Base-by-base conservation (phyloP, 2,888 invertebrate species). In the Strigamia maritima region DNA sequence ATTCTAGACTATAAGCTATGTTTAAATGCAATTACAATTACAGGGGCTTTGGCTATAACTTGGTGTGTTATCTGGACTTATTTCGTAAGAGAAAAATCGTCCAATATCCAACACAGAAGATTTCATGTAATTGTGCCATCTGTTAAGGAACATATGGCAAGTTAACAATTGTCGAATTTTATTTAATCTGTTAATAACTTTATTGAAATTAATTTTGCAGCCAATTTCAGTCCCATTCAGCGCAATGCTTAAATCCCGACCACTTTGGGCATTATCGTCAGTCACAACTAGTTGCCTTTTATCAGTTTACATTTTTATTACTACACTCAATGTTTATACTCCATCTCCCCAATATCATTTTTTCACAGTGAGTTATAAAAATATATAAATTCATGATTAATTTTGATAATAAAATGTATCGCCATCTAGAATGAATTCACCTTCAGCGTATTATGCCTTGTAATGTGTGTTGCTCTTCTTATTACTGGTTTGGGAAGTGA, bases 301-400 rank as follows among this genome's bases (percentile, higher is more conserved):
- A 12, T 70, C 70, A 16, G 28, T 70, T 28, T 70, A 70, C 14
- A 28, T 70, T 70, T 70, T 70, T 28, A 70, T 70, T n/a, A 70
- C 70, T 3, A 70, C 70, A n/a, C n/a, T 70, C 7, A 70, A 70
- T 28, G 70, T 70, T 12, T 70, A 70, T 28, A 70, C 70, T 8
- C 70, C 70, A 4, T 70, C 70, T 1, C 70, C 70, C 1, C 70
- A 70, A 28, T 70, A 70, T 26, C 70, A 70, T 28, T 70, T 70
- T 28, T 70, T 70, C 28, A 70, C 70, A 16, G 70, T 70, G 26
- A 70, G 70, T 70, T 60, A 24, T 24, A 60, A 19, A 2, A 24
- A 12, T 60, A 2, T 60, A 6, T 6, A 1, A 60, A 19, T 60
- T 8, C 6, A 22, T 60, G 4, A 60, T 10, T 19, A 24, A 49